phyloP scores from a whole-genome alignment of 2,113 vertebrate genomes.

The Semnopithecus entellus region DNA sequence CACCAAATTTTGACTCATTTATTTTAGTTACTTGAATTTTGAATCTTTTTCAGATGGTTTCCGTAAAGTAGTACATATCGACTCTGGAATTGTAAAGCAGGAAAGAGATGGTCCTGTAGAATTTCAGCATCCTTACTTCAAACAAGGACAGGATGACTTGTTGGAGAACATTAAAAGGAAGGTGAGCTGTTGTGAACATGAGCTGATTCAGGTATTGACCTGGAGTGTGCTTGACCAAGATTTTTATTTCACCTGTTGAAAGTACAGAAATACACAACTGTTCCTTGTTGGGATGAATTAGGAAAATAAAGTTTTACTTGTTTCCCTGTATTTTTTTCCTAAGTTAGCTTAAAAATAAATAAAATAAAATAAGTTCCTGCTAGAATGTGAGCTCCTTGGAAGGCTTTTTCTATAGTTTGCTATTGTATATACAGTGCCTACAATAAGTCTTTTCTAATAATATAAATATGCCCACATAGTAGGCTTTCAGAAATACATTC shows the following conservation, averaged over 20 bases:
- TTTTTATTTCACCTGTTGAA: background rate
- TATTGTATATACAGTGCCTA: background rate
- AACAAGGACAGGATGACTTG: conserved; percentile 95
- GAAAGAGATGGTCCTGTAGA: conserved; percentile 95
- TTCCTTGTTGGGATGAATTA: background rate
- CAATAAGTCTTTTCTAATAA: background rate
- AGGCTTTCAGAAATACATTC: background rate
- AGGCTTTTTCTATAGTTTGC: background rate
- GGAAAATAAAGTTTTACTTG: background rate
- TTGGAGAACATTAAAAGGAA: conserved; percentile 98
- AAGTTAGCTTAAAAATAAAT: background rate
- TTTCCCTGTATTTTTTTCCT: background rate
- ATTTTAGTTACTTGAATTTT: conserved; percentile 32
- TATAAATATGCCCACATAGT: background rate
- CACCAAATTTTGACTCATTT: conserved; percentile 2
- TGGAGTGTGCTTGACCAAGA: background rate
- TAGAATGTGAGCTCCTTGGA: conserved; percentile 1
- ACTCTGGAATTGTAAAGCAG: conserved; percentile 93
- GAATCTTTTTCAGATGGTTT: conserved; percentile 91
- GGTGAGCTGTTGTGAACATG: conserved; percentile 80
- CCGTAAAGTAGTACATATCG: conserved; percentile 96
- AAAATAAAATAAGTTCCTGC: background rate
- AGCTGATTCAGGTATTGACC: background rate
- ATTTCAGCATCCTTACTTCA: conserved; percentile 96
- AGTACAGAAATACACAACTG: background rate